Evolutionary conservation across 2,888 invertebrate genomes (phyloP).

Genomic region (Pherbina coryleti): DNA sequence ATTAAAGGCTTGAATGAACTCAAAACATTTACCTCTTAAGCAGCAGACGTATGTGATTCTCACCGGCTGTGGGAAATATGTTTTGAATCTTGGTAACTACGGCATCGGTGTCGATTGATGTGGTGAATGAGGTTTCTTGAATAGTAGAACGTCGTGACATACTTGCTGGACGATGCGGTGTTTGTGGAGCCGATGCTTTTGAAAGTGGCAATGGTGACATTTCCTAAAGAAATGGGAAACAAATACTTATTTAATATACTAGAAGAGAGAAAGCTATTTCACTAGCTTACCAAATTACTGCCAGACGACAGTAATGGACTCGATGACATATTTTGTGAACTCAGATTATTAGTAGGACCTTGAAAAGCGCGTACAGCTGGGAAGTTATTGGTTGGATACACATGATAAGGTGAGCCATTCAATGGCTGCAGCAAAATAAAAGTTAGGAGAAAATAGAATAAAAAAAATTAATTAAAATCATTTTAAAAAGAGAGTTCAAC

Average conservation of each 20-base stretch:
- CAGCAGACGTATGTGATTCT: conserved; percentile 87
- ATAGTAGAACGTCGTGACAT: conserved; percentile 68
- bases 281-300: conserved; percentile 58
- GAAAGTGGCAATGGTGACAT: conserved; percentile 66
- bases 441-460: not conserved
- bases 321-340: conserved; percentile 65
- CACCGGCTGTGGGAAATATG: conserved; percentile 92
- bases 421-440: conserved; percentile 36
- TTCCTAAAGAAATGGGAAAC: conserved; percentile 57
- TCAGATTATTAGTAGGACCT: conserved; percentile 65
- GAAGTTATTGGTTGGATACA: conserved; percentile 76
- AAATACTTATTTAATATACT: not conserved
- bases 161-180: conserved; percentile 55
- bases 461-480: not conserved
- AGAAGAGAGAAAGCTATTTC: not conserved
- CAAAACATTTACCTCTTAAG: conserved; percentile 84
- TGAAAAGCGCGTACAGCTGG: conserved; percentile 76
- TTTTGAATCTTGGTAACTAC: conserved; percentile 84
- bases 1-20: conserved; percentile 28
- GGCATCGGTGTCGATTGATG: conserved; percentile 78
- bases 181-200: conserved; percentile 54
- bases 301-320: conserved; percentile 67
- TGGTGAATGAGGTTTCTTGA: conserved; percentile 76
- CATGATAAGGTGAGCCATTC: conserved; percentile 79
- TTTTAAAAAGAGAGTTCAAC: conserved; percentile 12